Percentiles rank a stretch among this genome's conserved stretches.
Conservation (phyloP, 2,797 vertebrate species). For the Poeciliopsis paucimaculata region DNA sequence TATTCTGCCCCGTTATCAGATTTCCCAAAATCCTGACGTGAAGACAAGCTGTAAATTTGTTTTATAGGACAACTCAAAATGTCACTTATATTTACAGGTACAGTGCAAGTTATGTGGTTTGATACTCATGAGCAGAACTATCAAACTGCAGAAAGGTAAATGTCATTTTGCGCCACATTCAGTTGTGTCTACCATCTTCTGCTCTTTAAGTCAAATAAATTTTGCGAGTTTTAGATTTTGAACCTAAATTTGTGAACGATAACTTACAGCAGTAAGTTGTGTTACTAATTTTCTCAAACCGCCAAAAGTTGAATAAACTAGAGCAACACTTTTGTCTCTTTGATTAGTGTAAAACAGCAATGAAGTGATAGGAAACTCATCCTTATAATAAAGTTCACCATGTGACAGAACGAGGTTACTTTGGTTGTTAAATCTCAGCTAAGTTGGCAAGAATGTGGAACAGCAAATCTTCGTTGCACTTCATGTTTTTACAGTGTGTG, state of each 20-base stretch:
- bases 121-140: not conserved
- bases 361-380: not conserved
- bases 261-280: too few relatives aligned
- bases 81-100: not conserved
- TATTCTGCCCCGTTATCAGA: constrained; percentile 34
- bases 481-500: not conserved
- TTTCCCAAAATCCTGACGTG: constrained; percentile 24
- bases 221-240: too few relatives aligned
- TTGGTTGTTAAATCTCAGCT: constrained; percentile 1
- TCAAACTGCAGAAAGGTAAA: not conserved
- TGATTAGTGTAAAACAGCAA: not conserved
- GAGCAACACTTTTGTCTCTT: not conserved
- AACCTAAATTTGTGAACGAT: too few relatives aligned
- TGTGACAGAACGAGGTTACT: not conserved
- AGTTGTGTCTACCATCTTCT: too few relatives aligned
- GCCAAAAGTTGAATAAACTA: too few relatives aligned
- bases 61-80: not conserved
- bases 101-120: not conserved
- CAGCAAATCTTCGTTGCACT: not conserved
- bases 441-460: not conserved
- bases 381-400: not conserved
- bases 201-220: too few relatives aligned
- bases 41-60: constrained; percentile 15
- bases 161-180: too few relatives aligned
- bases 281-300: too few relatives aligned